Conservation (phyloP, 2,113 vertebrate species). For the mouse (Mus musculus) region DNA sequence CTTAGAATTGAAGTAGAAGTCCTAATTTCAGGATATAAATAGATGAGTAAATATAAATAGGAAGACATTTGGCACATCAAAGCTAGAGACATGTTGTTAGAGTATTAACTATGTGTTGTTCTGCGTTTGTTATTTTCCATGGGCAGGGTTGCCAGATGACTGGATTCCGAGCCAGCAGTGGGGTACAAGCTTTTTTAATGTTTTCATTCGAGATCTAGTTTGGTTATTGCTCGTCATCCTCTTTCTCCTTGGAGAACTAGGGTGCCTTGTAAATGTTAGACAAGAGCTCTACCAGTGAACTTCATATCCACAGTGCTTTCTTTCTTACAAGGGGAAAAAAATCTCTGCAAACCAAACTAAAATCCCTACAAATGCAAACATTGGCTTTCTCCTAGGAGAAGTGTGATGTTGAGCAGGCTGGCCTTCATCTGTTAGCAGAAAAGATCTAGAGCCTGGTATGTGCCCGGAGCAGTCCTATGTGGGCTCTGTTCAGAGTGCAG, state of each 20-base stretch:
- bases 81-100: constrained; percentile 26
- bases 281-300: neutral
- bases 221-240: neutral
- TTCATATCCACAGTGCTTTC: neutral
- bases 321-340: neutral
- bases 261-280: neutral
- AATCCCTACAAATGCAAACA: neutral
- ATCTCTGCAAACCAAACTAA: neutral
- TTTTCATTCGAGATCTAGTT: neutral
- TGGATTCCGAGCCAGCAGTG: neutral
- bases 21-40: neutral
- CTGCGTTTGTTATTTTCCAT: neutral
- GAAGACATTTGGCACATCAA: neutral
- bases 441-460: neutral
- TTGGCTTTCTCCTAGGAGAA: neutral
- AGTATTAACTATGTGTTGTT: neutral
- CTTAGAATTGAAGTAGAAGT: neutral
- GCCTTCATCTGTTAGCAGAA: neutral
- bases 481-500: neutral
- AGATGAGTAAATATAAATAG: neutral
- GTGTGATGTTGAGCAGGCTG: neutral
- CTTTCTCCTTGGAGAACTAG: neutral
- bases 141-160: neutral
- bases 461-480: neutral
- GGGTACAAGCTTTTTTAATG: neutral